These are phyloP conservation scores for Threskiornis aethiopicus DNA, from an alignment of 2,797 vertebrate species.

Conservation along the genomic window DNA sequence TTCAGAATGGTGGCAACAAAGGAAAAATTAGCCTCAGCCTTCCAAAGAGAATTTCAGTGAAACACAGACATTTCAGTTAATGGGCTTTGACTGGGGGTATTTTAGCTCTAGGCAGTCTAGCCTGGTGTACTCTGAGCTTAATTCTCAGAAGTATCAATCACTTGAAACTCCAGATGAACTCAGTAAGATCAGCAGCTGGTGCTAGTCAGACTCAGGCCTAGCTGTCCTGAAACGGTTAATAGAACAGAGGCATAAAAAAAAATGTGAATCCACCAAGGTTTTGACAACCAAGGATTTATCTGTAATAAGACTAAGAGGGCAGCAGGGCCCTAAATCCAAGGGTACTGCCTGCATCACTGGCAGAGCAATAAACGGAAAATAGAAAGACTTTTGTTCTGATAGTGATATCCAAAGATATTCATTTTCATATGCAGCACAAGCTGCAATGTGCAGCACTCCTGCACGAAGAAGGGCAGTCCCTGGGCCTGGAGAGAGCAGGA, in stretches of 20 bases:
- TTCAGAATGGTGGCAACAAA: background rate
- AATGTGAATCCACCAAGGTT: background rate
- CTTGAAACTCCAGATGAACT: background rate
- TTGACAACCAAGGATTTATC: background rate
- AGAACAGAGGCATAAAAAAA: background rate
- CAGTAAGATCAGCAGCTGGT: background rate
- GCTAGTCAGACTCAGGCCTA: background rate
- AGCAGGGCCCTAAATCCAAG: background rate
- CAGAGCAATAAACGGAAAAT: background rate
- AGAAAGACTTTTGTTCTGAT: background rate
- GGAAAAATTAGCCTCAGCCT: background rate
- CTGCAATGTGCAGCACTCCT: background rate
- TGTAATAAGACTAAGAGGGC: background rate
- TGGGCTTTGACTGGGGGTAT: background rate
- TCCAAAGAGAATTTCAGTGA: background rate
- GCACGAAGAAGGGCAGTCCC: background rate
- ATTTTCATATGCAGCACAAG: background rate
- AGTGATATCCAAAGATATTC: fast-evolving
- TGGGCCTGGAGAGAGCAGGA: background rate
- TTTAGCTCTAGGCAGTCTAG: background rate
- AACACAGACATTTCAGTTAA: background rate
- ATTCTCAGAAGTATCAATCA: slow-evolving; percentile 25
- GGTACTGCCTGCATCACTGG: background rate
- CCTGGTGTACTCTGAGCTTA: background rate
- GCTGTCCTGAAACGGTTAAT: background rate